Conservation (phyloP, 2,113 vertebrate genomes). For the Catharus fuscescens region DNA sequence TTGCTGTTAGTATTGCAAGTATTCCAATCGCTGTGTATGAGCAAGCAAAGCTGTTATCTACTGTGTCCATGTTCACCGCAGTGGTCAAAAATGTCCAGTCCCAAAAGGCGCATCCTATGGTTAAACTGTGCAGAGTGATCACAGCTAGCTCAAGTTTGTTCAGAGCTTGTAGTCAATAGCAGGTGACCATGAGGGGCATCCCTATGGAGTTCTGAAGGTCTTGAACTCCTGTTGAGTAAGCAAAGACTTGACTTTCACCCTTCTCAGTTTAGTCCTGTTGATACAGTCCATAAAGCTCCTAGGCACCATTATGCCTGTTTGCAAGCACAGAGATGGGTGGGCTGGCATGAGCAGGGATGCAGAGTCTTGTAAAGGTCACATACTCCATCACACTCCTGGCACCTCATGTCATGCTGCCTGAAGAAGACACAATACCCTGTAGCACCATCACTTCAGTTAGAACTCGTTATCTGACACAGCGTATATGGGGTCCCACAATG, state of each 20-base stretch:
- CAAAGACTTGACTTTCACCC: constrained; percentile 86
- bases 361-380: constrained; percentile 87
- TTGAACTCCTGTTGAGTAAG: constrained; percentile 87
- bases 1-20: not conserved
- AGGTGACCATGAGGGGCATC: constrained; percentile 83
- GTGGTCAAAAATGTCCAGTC: not conserved
- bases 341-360: constrained; percentile 83
- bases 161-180: not conserved
- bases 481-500: not conserved
- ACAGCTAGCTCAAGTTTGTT: not conserved
- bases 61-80: not conserved
- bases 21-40: not conserved
- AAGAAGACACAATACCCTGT: constrained; percentile 82
- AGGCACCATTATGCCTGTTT: constrained; percentile 82
- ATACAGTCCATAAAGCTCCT: constrained; percentile 83
- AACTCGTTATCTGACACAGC: constrained; percentile 73
- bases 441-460: constrained; percentile 81
- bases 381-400: constrained; percentile 84
- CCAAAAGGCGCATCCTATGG: not conserved
- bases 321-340: constrained; percentile 86
- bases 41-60: not conserved
- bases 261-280: constrained; percentile 84
- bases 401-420: constrained; percentile 82
- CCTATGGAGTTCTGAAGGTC: constrained; percentile 81
- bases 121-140: not conserved